Base-by-base conservation (phyloP, 1,140 invertebrate genomes). In the Thaumetopoea pityocampa region DNA sequence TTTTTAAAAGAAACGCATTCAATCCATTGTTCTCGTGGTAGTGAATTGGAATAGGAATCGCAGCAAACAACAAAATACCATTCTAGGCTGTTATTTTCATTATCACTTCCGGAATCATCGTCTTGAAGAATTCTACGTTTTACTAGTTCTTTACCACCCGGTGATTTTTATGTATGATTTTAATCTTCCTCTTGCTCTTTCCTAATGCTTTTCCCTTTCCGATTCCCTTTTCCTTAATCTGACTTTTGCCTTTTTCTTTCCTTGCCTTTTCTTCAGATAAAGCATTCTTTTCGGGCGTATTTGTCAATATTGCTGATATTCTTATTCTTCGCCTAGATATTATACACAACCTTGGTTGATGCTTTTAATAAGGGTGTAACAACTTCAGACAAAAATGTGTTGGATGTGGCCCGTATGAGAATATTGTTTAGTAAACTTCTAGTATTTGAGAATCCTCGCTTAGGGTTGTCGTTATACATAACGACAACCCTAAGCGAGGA, bases 221-320 rank as follows among this genome's bases (percentile, higher is more conserved):
- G 7, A 20, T 41, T 20, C 28, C 27, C 14, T 18, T 43, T 12
- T 43, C 34, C 26, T 19, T 33, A 26, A 8, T 43, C 24, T 19
- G 11, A 15, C 10, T 23, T 33, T 33, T 33, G 7, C 4, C 18
- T 19, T 19, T 24, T 24, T 3, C 9, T 24, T 24, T 8, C 23
- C 9, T 24, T 6, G 7, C 30, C 35, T 44, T 23, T 22, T 44
- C 32, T 44, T 27, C 29, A 10, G 29, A 11, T 14, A 35, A 8
- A 35, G 32, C 29, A 26, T 26, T 8, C 34, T 43, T 43, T 26
- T 43, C 40, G 10, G 40, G 40, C 19, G 40, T 43, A 43, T 43
- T 16, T 5, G 41, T 44, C 20, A 44, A 11, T 5, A 34, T 26
- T 8, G 41, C 7, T 16, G 18, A 35, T 9, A 26, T 26, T 35